Percentiles rank a stretch among this genome's conserved stretches.
phyloP scores from a whole-genome alignment of 2,113 vertebrate species.

The Xyrauchen texanus region DNA sequence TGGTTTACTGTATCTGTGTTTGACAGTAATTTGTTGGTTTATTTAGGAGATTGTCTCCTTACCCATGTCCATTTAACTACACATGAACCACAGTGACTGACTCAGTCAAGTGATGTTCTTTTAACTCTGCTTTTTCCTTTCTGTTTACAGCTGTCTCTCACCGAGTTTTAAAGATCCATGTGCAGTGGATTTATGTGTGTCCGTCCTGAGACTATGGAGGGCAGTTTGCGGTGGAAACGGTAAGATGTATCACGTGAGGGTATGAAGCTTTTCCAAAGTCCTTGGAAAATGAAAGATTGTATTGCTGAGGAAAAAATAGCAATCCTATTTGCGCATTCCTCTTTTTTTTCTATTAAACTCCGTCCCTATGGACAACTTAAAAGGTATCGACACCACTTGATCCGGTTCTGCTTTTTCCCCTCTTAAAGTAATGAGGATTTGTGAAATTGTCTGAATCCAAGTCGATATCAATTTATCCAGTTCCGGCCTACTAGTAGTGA shows the following conservation, averaged over 20 bases:
- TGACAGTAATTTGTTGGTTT: slow-evolving; percentile 19
- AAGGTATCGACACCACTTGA: neutral
- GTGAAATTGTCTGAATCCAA: too few relatives aligned
- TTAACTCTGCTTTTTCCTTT: neutral
- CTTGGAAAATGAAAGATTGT: too few relatives aligned
- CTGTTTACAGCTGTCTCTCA: slow-evolving; percentile 73
- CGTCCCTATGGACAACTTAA: neutral
- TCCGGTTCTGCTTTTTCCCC: neutral
- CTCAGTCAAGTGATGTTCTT: neutral
- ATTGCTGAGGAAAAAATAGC: neutral
- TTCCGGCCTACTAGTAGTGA: slow-evolving; percentile 8
- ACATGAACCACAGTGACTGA: neutral
- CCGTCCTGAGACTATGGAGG: slow-evolving; percentile 82
- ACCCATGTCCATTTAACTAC: neutral
- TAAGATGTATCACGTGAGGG: slow-evolving; percentile 59
- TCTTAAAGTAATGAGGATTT: neutral
- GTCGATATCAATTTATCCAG: slow-evolving; percentile 1
- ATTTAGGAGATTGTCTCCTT: neutral
- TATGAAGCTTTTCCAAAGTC: neutral
- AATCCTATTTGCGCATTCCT: neutral
- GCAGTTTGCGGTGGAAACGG: slow-evolving; percentile 70
- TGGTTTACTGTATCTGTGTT: slow-evolving; percentile 1
- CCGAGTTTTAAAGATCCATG: slow-evolving; percentile 53
- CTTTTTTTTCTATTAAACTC: neutral
- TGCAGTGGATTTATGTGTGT: slow-evolving; percentile 73